Evolutionary conservation across 2,113 vertebrate species (phyloP), one percentile per base, ranked within the genome.

Genomic region (Triplophysa dalaica): DNA sequence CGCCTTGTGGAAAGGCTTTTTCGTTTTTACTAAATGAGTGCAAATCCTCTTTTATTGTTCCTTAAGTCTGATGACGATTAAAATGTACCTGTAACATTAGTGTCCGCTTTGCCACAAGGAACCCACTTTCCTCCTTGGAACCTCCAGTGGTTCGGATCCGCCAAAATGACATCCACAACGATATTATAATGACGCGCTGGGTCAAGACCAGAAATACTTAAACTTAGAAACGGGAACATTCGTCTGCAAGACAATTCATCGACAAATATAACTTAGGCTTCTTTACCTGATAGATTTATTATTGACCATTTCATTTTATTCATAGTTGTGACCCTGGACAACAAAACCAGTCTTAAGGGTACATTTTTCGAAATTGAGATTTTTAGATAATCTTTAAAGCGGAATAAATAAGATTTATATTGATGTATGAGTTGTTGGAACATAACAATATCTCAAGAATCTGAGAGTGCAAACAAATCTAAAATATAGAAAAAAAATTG

Each of bases 71-170:
- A 9, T 26, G 41, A 50, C 24, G 24, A 50, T 26, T 50, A 24
- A 89, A 19, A 14, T 74, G 94, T 93, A 94, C 94, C 94, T 93
- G 94, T 93, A 85, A 94, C 93, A 89, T 95, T 95, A 86, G 94
- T 95, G 93, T 95, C 94, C 87, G 94, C 94, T 90, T 95, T 95
- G 88, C 94, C 94, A 88, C 94, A 95, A 87, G 94, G 93, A 90
- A 95, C 92, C 94, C 94, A 95, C 89, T 95, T 95, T 87, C 94
- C 94, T 84, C 94, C 94, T 90, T 95, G 94, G 91, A 95, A 95
- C 86, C 94, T 91, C 94, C 94, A 95, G 91, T 94, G 94, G 90
- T 94, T 95, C 75, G 94, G 94, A 89, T 95, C 95, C 86, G 93
- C 94, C 89, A 95, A 90, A 90, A 95, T 94, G 85, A 95, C 93